Evolutionary conservation across 1,140 invertebrate species (phyloP).

Genomic region (Pseudomyrmex pallidus): DNA sequence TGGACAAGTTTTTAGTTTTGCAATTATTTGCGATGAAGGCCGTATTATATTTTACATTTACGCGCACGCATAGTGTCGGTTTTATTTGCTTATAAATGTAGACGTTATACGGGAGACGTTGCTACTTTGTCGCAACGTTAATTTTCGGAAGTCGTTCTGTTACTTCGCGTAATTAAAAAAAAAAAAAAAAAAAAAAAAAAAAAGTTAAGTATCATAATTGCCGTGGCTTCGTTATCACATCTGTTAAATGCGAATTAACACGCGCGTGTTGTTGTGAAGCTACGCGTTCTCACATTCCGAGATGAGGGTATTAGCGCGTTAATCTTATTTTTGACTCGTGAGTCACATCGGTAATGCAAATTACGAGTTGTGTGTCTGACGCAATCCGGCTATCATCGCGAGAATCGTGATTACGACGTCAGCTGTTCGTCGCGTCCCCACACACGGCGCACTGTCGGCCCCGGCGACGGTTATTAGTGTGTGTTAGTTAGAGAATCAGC

Average conservation of each 20-base stretch:
- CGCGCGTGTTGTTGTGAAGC: not conserved
- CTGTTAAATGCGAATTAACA: not conserved
- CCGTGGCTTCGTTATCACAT: not conserved
- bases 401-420: conserved; percentile 53
- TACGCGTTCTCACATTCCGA: conserved; percentile 4
- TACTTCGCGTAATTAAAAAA: not conserved
- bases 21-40: too few relatives aligned
- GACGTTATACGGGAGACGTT: too few relatives aligned
- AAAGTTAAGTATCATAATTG: not conserved
- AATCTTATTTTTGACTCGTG: conserved; percentile 43
- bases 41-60: too few relatives aligned
- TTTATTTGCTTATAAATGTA: not conserved
- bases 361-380: conserved; percentile 39
- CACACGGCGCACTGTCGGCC: not conserved
- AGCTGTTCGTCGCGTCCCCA: conserved; percentile 49
- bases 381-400: conserved; percentile 40
- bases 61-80: too few relatives aligned
- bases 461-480: conserved; percentile 51
- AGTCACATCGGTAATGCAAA: conserved; percentile 35
- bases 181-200: too few relatives aligned
- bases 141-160: too few relatives aligned
- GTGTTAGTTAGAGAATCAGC: conserved; percentile 65
- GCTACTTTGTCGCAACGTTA: too few relatives aligned
- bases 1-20: too few relatives aligned
- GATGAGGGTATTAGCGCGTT: not conserved